Percentiles rank a stretch among this genome's conserved stretches.
These are phyloP conservation scores for Henricia sp. DNA, from an alignment of 53 echinoderm and acorn worm genomes.

Conservation along the genomic window DNA sequence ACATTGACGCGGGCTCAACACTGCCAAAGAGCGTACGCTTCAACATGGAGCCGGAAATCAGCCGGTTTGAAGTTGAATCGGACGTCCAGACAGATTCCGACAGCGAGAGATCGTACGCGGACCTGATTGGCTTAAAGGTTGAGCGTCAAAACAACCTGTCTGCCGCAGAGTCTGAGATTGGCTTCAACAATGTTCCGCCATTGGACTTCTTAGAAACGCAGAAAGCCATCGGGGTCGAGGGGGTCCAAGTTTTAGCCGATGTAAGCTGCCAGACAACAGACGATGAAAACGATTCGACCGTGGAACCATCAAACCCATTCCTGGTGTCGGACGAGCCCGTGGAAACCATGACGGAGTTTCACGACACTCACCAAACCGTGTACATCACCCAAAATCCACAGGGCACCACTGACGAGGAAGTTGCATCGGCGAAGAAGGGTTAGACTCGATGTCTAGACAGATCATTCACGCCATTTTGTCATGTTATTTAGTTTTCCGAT, in stretches of 20 bases:
- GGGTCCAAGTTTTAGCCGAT: constrained; percentile 72
- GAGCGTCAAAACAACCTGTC: constrained; percentile 17
- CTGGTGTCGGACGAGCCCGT: constrained; percentile 60
- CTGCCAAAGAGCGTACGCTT: constrained; percentile 89
- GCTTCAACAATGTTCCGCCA: constrained; percentile 45
- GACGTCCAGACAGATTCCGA: constrained; percentile 65
- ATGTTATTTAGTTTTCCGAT: background rate
- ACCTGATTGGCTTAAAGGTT: constrained; percentile 49
- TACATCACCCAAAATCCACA: constrained; percentile 73
- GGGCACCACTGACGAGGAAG: background rate
- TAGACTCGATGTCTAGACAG: constrained; percentile 42
- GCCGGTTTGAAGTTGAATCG: constrained; percentile 82
- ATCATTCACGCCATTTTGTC: background rate
- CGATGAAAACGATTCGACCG: constrained; percentile 53
- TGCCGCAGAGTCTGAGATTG: constrained; percentile 26
- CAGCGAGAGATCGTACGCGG: constrained; percentile 58
- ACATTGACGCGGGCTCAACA: constrained; percentile 46
- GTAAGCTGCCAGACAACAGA: constrained; percentile 78
- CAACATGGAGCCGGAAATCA: constrained; percentile 95
- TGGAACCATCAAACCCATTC: constrained; percentile 63
- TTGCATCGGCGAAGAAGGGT: constrained; percentile 1
- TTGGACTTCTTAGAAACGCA: constrained; percentile 56
- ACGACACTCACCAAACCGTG: constrained; percentile 80
- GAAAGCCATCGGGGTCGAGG: constrained; percentile 71
- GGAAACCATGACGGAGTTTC: constrained; percentile 81